Evolutionary conservation across 2,888 invertebrate species (phyloP).

Genomic region (Leptinotarsa rubiginosa): DNA sequence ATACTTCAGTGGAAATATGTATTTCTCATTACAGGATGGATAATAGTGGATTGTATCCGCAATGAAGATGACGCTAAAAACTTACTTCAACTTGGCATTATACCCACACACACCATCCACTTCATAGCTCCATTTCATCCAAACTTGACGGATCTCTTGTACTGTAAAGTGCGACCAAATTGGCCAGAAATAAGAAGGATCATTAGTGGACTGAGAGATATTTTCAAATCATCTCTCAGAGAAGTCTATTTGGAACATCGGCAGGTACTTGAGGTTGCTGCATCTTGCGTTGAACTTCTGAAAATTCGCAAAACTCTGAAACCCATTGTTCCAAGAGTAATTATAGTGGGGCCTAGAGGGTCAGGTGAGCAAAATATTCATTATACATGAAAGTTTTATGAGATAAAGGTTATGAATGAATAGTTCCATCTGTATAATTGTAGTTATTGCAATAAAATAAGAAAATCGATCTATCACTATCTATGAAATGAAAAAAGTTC

Average conservation of each 20-base stretch:
- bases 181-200: constrained; percentile 62
- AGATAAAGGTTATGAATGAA: too few species aligned
- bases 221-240: constrained; percentile 58
- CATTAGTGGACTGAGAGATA: constrained; percentile 61
- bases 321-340: constrained; percentile 72
- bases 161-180: constrained; percentile 58
- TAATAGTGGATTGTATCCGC: constrained; percentile 66
- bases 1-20: not conserved
- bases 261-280: constrained; percentile 61
- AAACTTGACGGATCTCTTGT: constrained; percentile 58
- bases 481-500: too few species aligned
- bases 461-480: too few species aligned
- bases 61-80: constrained; percentile 66
- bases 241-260: constrained; percentile 44
- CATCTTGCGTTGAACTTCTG: constrained; percentile 61
- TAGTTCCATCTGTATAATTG: too few species aligned
- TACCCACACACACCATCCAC: constrained; percentile 70
- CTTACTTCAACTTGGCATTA: constrained; percentile 65
- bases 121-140: constrained; percentile 63
- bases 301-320: constrained; percentile 61
- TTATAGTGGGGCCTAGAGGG: constrained; percentile 73
- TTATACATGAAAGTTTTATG: not conserved
- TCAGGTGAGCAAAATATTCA: constrained; percentile 62
- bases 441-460: too few species aligned
- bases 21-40: constrained; percentile 45